Evolutionary conservation across 2,113 vertebrate genomes (phyloP).

Genomic region (Nanorana parkeri): DNA sequence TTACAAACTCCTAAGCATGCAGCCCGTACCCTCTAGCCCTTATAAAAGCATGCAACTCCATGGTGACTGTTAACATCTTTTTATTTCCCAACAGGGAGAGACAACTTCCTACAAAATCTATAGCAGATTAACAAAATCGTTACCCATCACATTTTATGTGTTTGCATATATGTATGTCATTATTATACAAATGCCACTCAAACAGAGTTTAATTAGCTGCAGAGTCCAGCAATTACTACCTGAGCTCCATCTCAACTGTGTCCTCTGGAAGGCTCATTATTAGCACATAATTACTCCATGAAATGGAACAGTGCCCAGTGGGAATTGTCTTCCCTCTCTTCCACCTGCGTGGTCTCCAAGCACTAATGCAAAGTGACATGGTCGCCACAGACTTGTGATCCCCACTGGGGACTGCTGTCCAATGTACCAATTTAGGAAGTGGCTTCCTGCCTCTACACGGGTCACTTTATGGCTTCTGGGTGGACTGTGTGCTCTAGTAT

Average conservation of each 20-base stretch:
- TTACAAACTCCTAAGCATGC: too few relatives aligned
- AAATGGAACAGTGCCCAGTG: conserved; percentile 24
- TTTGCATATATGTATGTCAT: background rate
- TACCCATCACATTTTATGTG: too few relatives aligned
- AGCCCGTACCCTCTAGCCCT: too few relatives aligned
- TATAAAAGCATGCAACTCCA: too few relatives aligned
- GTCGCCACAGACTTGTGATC: conserved; percentile 29
- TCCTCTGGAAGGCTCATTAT: conserved; percentile 38
- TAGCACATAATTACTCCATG: conserved; percentile 25
- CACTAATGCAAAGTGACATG: conserved; percentile 41
- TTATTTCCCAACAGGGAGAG: too few relatives aligned
- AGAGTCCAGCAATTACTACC: background rate
- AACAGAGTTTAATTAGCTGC: conserved; percentile 4
- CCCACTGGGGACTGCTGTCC: conserved; percentile 9
- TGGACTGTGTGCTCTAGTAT: background rate
- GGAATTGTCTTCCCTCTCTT: conserved; percentile 27
- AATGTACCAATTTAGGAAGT: conserved; percentile 6
- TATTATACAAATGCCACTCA: conserved; percentile 20
- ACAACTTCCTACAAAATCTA: too few relatives aligned
- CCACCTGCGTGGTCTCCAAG: background rate
- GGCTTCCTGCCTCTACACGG: background rate
- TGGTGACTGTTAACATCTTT: too few relatives aligned
- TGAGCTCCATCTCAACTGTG: background rate
- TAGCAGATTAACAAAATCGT: background rate
- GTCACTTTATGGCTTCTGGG: conserved; percentile 1